A percentile compares a stretch with the other conserved stretches of the same genome.
phyloP scores from a whole-genome alignment of 2,797 vertebrate species.

The Tympanoctomys barrerae region DNA sequence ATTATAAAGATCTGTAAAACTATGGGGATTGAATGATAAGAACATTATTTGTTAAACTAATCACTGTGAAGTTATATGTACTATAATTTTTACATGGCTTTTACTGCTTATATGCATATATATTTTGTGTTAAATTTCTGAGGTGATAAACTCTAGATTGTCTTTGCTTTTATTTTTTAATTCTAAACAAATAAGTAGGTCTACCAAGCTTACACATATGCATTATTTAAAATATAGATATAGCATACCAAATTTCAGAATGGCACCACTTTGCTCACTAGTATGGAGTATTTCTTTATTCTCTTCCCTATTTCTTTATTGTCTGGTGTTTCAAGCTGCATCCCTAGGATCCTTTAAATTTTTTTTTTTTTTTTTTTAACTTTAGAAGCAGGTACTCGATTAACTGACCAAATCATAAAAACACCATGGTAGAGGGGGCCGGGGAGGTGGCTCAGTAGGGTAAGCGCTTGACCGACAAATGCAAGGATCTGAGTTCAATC shows the following conservation, averaged over 20 bases:
- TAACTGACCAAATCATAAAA: too few species aligned
- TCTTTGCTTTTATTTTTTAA: conserved; percentile 44
- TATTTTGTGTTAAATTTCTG: conserved; percentile 26
- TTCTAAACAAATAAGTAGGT: conserved; percentile 33
- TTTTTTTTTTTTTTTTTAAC: not conserved
- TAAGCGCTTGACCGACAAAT: too few species aligned
- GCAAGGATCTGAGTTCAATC: too few species aligned
- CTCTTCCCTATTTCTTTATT: not conserved
- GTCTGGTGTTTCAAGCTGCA: not conserved
- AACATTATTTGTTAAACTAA: not conserved
- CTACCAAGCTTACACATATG: not conserved
- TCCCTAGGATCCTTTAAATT: not conserved
- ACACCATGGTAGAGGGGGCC: too few species aligned
- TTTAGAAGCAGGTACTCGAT: too few species aligned
- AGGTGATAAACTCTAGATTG: conserved; percentile 1
- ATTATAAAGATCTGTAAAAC: not conserved
- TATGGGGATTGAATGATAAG: not conserved
- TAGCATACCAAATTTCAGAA: not conserved
- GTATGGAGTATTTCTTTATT: not conserved
- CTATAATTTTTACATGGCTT: conserved; percentile 8
- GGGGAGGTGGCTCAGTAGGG: too few species aligned
- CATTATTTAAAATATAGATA: not conserved
- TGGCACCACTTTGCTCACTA: not conserved
- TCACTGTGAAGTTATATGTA: not conserved
- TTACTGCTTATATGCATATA: not conserved